Evolutionary conservation across 2,888 invertebrate species (phyloP), one percentile per base, ranked within the genome.

Genomic region (Euzetes globulus): DNA sequence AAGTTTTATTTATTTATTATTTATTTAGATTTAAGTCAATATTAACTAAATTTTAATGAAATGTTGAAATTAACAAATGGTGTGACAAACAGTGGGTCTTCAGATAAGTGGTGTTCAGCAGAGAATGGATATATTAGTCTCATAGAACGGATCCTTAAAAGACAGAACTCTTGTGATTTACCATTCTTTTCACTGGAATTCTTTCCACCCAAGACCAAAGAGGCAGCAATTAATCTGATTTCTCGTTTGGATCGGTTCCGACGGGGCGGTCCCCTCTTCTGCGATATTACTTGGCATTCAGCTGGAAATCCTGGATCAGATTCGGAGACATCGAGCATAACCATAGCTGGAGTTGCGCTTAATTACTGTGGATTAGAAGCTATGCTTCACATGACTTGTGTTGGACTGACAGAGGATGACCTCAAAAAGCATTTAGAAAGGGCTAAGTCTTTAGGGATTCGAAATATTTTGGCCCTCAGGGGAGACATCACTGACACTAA

Each of bases 381-480:
- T 1, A 86, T 87, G 85, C 82, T 87, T 50, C 87, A 87, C 79
- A 83, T 87, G 80, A 87, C 86, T 1, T 86, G 86, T 78, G 83
- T 83, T 27, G 83, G 83, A 65, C 82, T 83, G 78, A 82, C 82
- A 6, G 81, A 81, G 60, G 82, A 82, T 1, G 81, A 84, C 73
- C 82, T 86, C 60, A 80, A 82, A 70, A 78, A 78, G 13, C 83
- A 85, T 78, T 81, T 92, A 74, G 80, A 83, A 52, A 82, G 85
- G 79, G 86, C 90, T 3, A 86, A 88, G 80, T 82, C 85, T 63
- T 81, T 86, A 33, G 88, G 88, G 3, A 86, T 91, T 75, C 85
- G 85, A 78, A 91, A 90, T 82, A 84, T 91, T 79, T 86, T 91
- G 76, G 87, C 89, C 5, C 82, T 92, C 58, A 84, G 88, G 80